Evolutionary conservation across 2,888 invertebrate genomes (phyloP), one percentile per base, ranked within the genome.

Genomic region (Drosophila nr. perissopoda): DNA sequence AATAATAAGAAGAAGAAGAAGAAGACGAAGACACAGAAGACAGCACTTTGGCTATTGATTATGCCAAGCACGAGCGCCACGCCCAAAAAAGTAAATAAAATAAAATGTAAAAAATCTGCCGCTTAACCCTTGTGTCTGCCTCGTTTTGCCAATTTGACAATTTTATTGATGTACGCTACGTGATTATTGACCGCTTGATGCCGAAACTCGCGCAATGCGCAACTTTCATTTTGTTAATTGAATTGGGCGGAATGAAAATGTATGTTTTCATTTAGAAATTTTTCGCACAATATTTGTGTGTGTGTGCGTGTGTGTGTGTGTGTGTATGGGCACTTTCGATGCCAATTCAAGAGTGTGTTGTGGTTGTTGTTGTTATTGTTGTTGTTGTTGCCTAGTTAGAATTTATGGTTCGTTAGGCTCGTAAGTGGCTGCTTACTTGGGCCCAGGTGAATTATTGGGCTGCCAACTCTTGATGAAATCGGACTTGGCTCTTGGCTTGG

Each of bases 161-260:
- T 83, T 85, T 85, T 86, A 88, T 88, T 86, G 83, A 86, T 75
- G 86, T 74, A 66, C 59, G 38, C 65, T 79, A 85, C 85, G 85
- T 85, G 85, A 79, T 68, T 74, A 83, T 80, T 77, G 82, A 67
- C 56, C 75, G 74, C 62, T 63, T 70, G 73, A 57, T 27, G 76
- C 67, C 46, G 46, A 46, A 46, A 16, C 46, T 46, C 46, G 36
- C n/a, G 56, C 52, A 51, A 51, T 33, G 65, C 49, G 63, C 66
- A 82, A 88, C 88, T 84, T 84, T 84, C 88, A 79, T 84, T 88
- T 84, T 79, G 86, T 85, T 83, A 88, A 85, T 84, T 79, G 76
- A 76, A 79, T 79, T 57, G 69, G 65, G 29, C 54, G 57, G 60
- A 51, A 67, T 56, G 68, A 56, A 77, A 74, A 77, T 63, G 16